Conservation (phyloP, 2,113 vertebrate species). For the Myodes glareolus region DNA sequence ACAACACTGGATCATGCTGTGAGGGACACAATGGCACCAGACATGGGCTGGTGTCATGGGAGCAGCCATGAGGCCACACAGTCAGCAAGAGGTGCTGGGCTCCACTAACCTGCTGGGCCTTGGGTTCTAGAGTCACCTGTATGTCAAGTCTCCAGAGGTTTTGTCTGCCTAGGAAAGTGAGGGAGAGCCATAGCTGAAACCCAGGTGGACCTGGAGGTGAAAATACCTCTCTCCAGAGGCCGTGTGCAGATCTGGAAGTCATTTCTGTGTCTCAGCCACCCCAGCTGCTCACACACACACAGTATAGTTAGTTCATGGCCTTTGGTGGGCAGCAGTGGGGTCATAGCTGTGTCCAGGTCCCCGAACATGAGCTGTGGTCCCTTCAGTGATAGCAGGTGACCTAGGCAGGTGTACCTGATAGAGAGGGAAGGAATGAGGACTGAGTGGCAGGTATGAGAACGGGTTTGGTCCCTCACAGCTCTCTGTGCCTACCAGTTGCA, state of each 20-base stretch:
- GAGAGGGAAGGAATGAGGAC: not conserved
- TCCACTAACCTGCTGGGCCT: not conserved
- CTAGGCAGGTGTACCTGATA: not conserved
- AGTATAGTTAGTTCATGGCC: not conserved
- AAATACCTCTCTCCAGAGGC: not conserved
- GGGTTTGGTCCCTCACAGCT: not conserved
- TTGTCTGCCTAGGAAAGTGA: not conserved
- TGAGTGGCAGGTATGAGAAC: not conserved
- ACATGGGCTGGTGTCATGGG: not conserved
- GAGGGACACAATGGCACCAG: too few relatives aligned
- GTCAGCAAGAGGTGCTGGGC: not conserved
- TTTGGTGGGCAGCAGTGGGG: not conserved
- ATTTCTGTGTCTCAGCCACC: not conserved
- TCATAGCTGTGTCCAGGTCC: not conserved
- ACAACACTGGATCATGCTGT: not conserved
- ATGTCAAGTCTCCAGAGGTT: not conserved
- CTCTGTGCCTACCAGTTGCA: conserved; percentile 86
- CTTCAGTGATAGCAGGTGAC: not conserved
- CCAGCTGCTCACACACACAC: accelerated
- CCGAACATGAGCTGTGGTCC: accelerated
- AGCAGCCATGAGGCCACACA: not conserved
- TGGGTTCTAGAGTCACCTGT: not conserved
- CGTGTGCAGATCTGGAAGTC: not conserved
- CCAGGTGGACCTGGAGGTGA: not conserved
- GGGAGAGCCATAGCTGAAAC: not conserved